Conservation (phyloP, 2,888 invertebrate genomes). For the Branchipolynoe longqiensis region DNA sequence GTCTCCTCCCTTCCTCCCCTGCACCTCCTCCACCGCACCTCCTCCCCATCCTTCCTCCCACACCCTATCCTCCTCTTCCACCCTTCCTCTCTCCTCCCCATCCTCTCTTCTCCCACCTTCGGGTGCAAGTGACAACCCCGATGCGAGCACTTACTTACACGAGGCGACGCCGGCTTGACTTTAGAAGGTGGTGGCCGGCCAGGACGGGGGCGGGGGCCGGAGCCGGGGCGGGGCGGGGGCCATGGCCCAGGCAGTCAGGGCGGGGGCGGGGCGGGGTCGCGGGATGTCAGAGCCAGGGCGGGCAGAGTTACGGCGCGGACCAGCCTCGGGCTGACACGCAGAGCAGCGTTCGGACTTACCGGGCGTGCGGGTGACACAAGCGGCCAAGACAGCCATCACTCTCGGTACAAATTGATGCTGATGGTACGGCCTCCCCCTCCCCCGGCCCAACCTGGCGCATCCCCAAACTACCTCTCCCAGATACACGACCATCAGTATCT, state of each 20-base stretch:
- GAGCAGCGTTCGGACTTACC: constrained; percentile 10
- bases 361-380: constrained; percentile 41
- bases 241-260: too few relatives aligned
- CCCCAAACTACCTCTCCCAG: too few relatives aligned
- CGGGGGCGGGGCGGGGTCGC: too few relatives aligned
- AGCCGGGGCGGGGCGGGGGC: too few relatives aligned
- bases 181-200: too few relatives aligned
- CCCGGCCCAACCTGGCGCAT: constrained; percentile 35
- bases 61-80: too few relatives aligned
- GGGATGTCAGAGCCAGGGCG: too few relatives aligned
- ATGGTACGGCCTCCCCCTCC: constrained; percentile 25
- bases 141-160: constrained; percentile 23
- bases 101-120: constrained; percentile 27
- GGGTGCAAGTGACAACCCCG: constrained; percentile 48
- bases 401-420: constrained; percentile 42
- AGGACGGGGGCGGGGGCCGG: too few relatives aligned
- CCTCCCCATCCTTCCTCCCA: too few relatives aligned
- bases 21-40: too few relatives aligned
- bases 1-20: too few relatives aligned
- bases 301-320: constrained; percentile 15
- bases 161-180: constrained; percentile 31
- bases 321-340: not conserved
- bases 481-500: not conserved
- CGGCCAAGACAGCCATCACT: constrained; percentile 43
- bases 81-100: constrained; percentile 22